Base-by-base conservation (phyloP, 2,888 invertebrate species). In the Diploptera punctata region DNA sequence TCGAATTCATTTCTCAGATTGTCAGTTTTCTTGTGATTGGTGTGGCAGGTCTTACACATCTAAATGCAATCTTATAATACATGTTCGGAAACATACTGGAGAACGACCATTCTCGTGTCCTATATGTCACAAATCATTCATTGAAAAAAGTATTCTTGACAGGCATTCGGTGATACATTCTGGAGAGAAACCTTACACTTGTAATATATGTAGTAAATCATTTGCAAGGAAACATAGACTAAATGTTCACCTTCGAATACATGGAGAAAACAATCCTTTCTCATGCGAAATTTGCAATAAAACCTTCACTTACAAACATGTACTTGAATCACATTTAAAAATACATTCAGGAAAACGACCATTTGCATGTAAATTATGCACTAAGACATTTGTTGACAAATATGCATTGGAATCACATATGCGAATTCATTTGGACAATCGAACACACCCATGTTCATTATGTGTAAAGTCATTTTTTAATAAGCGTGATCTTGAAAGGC, bases 111-210 rank as follows among this genome's bases (percentile, higher is more conserved):
- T n/a, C n/a, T n/a, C n/a, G n/a, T n/a, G n/a, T n/a, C n/a, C n/a
- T n/a, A n/a, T n/a, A n/a, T n/a, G n/a, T n/a, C n/a, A n/a, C n/a
- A n/a, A n/a, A n/a, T n/a, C n/a, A n/a, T n/a, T n/a, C n/a, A n/a
- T n/a, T n/a, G n/a, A n/a, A n/a, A n/a, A n/a, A n/a, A n/a, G n/a
- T n/a, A n/a, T n/a, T n/a, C n/a, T n/a, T n/a, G n/a, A n/a, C n/a
- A n/a, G n/a, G n/a, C 88, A 88, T 72, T 87, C 88, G 87, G 84
- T 88, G 57, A 82, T 87, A 62, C 89, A 88, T 75, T 85, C 85
- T 49, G 87, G 86, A 0, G 13, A 57, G 21, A 44, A 65, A 4
- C 61, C 61, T 16, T 73, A 85, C 69, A 84, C 84, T 62, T 81
- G 81, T 73, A 78, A 80, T 76, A 78, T 80, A 44, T 81, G 80